Conservation (phyloP, 64 coral and sea anemone genomes). For the Pachyseris speciosa region DNA sequence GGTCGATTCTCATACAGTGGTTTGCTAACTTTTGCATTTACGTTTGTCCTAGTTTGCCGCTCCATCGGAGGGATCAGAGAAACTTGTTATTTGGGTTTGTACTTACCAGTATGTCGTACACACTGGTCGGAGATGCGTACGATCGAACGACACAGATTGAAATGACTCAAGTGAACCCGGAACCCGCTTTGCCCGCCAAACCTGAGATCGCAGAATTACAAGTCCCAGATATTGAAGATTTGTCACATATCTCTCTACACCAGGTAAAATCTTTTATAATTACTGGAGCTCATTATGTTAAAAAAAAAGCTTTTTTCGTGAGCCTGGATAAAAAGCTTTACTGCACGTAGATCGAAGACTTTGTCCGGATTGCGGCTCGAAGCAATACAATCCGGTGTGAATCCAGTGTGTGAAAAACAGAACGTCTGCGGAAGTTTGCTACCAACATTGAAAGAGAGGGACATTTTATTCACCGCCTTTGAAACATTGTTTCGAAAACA, state of each 20-base stretch:
- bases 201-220: background rate
- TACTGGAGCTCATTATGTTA: background rate
- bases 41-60: background rate
- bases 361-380: too few species aligned
- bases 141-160: conserved; percentile 27
- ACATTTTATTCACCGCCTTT: too few species aligned
- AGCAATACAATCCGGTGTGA: too few species aligned
- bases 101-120: conserved; percentile 8
- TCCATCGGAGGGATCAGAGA: background rate
- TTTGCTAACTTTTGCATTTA: background rate
- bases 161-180: conserved; percentile 43
- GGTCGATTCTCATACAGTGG: background rate
- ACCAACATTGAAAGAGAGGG: too few species aligned
- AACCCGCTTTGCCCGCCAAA: background rate
- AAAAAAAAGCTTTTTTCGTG: background rate
- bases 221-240: conserved; percentile 37
- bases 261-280: conserved; percentile 1
- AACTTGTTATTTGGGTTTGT: background rate
- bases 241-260: conserved; percentile 54
- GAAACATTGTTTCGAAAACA: too few species aligned
- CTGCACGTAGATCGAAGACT: too few species aligned
- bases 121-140: conserved; percentile 4
- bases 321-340: too few species aligned
- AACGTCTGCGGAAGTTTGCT: too few species aligned
- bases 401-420: too few species aligned